A percentile compares a stretch with the other conserved stretches of the same genome.
phyloP scores from a whole-genome alignment of 2,888 invertebrate genomes.

The Limnephilus lunatus region DNA sequence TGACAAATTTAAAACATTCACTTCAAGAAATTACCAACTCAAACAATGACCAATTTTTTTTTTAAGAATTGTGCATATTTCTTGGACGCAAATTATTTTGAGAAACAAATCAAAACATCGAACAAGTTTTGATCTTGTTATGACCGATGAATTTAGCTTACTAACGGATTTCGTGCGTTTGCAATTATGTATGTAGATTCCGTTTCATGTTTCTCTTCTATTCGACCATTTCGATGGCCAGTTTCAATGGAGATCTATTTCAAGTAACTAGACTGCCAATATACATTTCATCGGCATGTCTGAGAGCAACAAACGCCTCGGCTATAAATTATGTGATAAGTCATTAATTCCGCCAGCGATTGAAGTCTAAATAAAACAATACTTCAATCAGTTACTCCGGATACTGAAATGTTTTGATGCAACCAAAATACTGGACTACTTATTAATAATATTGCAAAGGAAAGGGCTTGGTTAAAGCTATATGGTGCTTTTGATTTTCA shows the following conservation, averaged over 20 bases:
- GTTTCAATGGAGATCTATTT: conserved; percentile 28
- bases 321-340: not conserved
- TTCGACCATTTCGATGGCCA: not conserved
- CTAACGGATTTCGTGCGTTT: not conserved
- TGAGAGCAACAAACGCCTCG: conserved; percentile 8
- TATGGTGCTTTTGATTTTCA: too few relatives aligned
- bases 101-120: not conserved
- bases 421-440: not conserved
- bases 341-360: not conserved
- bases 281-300: not conserved
- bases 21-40: not conserved
- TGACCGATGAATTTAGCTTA: not conserved
- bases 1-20: not conserved
- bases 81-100: not conserved
- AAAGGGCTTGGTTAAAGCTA: too few relatives aligned
- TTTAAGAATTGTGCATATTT: not conserved
- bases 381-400: not conserved
- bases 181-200: not conserved
- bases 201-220: not conserved
- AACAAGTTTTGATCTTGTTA: not conserved
- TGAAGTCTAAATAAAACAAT: not conserved
- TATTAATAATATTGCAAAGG: not conserved
- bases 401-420: not conserved
- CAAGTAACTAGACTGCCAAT: conserved; percentile 12
- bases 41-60: not conserved